Base-by-base conservation (phyloP, 1,140 invertebrate species). In the Asobara japonica region DNA sequence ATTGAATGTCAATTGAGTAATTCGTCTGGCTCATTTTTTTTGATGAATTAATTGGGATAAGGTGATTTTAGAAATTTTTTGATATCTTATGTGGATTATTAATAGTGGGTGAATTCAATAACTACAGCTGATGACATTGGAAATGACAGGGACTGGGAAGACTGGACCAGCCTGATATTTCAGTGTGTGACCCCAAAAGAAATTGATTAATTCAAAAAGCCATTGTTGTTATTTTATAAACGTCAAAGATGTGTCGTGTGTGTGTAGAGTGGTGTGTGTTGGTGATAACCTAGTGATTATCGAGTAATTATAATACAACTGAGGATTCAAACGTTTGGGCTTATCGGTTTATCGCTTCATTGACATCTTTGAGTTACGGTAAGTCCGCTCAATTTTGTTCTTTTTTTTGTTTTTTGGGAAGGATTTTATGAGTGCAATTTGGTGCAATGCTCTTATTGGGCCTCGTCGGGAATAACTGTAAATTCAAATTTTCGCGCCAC, bases 251-350 rank as follows among this genome's bases (percentile, higher is more conserved):
- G 84, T 87, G 84, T 80, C 80, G 84, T 86, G 84, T 86, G 81
- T 85, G 86, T 87, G 79, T 83, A 85, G 77, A 80, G 86, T 87
- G 84, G 80, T 84, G 86, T 86, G 85, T 83, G 72, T 80, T 86
- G 83, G 84, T 87, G 85, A 81, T 86, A 84, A 85, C 79, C 74
- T 84, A 85, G 84, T 87, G 84, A 81, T 85, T 81, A 82, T 36
- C 22, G 41, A 64, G 18, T 41, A 2, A 69, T 16, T 25, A 68
- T 68, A 68, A 70, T 30, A 64, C 38, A 60, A 69, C 4, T 8
- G 30, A 61, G 62, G 62, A 65, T 36, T 36, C 22, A 29, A 65
- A 65, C 27, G n/a, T n/a, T n/a, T n/a, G n/a, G n/a, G n/a, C n/a
- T 22, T 27, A 30, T 38, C n/a, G 1, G 33, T 38, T 36, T 65